These are phyloP conservation scores for Pogona vitticeps DNA, from an alignment of 2,113 vertebrate genomes.

Conservation along the genomic window DNA sequence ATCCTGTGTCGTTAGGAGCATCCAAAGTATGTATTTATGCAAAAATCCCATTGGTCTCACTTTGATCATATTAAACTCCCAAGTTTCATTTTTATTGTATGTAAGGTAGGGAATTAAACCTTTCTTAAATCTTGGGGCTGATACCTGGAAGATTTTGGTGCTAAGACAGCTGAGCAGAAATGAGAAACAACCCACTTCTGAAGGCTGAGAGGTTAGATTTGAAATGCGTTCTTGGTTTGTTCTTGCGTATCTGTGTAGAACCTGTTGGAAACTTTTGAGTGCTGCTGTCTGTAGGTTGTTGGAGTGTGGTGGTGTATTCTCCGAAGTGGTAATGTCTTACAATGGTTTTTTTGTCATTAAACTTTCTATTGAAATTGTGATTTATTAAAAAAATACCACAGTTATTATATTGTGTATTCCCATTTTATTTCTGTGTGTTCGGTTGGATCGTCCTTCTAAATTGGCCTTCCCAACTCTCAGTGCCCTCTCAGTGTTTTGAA, in stretches of 20 bases:
- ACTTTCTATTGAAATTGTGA: constrained; percentile 19
- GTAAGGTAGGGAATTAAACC: neutral
- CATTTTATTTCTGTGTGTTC: no score
- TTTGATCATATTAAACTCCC: neutral
- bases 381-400: neutral
- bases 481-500: neutral
- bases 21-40: rapidly evolving
- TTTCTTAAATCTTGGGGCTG: neutral
- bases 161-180: neutral
- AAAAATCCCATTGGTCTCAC: neutral
- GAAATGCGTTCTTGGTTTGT: neutral
- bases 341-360: neutral
- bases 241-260: neutral
- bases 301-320: neutral
- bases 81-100: neutral
- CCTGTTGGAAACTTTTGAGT: neutral
- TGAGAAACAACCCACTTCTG: neutral
- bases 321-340: neutral
- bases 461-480: no score
- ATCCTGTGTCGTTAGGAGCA: neutral
- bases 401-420: no score
- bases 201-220: neutral
- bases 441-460: neutral
- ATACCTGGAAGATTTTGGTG: neutral
- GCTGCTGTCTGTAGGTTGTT: neutral